These are phyloP conservation scores for Eupithecia abbreviata DNA, from an alignment of 2,888 invertebrate genomes.

Conservation along the genomic window DNA sequence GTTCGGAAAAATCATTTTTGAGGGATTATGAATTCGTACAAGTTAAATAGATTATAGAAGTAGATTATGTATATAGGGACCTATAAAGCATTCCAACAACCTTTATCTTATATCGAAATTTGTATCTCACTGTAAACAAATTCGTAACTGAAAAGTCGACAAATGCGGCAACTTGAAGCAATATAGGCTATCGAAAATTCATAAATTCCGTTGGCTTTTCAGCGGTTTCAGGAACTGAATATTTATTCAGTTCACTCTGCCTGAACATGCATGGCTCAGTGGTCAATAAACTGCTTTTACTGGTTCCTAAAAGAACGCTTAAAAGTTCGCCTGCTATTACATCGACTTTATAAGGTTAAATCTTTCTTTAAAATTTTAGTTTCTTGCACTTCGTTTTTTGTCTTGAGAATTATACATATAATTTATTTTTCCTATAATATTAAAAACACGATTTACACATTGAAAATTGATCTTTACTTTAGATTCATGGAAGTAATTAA, in stretches of 20 bases:
- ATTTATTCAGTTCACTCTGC: constrained; percentile 25
- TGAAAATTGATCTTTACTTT: neutral
- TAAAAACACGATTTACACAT: neutral
- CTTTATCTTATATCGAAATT: neutral
- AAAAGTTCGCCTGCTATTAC: neutral
- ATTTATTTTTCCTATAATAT: neutral
- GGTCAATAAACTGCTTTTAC: constrained; percentile 13
- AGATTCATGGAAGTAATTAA: neutral
- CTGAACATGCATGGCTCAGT: constrained; percentile 15
- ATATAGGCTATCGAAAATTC: constrained; percentile 21
- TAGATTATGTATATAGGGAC: neutral
- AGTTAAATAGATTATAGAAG: neutral
- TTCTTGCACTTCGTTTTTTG: neutral
- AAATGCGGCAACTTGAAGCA: neutral
- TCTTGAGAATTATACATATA: neutral
- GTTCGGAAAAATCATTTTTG: neutral
- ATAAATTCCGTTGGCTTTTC: constrained; percentile 24
- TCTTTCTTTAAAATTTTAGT: neutral
- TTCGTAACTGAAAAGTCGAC: neutral
- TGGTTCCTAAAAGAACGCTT: constrained; percentile 3
- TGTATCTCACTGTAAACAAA: neutral
- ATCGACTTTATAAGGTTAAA: neutral
- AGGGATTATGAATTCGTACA: neutral
- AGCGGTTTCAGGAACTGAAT: constrained; percentile 15
- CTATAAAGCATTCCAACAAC: neutral